These are phyloP conservation scores for Leucoraja ocellata DNA, from an alignment of 2,797 vertebrate species.

Conservation along the genomic window DNA sequence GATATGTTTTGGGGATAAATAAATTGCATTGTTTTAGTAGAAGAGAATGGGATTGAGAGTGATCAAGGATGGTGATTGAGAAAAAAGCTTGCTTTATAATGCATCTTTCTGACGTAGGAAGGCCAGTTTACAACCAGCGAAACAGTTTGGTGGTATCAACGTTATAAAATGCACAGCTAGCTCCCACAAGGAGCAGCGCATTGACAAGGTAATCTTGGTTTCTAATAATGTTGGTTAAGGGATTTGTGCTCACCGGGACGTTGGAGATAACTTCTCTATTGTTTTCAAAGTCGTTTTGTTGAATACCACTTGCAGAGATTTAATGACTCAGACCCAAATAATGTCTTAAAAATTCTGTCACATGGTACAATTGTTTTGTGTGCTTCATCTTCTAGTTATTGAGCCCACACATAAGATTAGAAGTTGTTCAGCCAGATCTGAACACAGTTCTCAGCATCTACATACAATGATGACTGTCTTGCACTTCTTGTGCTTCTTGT, in stretches of 20 bases:
- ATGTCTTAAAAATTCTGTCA: too few relatives aligned
- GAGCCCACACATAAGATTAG: too few relatives aligned
- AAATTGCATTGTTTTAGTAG: background rate
- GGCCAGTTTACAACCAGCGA: background rate
- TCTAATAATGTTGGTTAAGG: background rate
- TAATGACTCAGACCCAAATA: too few relatives aligned
- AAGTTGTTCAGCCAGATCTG: too few relatives aligned
- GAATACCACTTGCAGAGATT: background rate
- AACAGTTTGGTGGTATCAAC: background rate
- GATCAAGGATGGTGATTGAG: background rate
- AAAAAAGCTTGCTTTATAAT: background rate
- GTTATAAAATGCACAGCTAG: background rate
- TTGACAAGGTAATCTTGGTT: background rate
- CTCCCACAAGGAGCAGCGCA: background rate
- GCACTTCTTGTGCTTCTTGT: too few relatives aligned
- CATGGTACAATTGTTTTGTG: too few relatives aligned
- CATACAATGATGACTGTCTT: too few relatives aligned
- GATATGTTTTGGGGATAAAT: background rate
- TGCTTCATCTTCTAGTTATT: too few relatives aligned
- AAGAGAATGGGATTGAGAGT: background rate
- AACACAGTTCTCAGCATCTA: too few relatives aligned
- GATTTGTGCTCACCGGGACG: background rate
- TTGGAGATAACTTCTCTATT: background rate
- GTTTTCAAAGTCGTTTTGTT: background rate
- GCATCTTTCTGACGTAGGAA: background rate